Conservation (phyloP, 2,888 invertebrate genomes). For the Pomacea canaliculata region DNA sequence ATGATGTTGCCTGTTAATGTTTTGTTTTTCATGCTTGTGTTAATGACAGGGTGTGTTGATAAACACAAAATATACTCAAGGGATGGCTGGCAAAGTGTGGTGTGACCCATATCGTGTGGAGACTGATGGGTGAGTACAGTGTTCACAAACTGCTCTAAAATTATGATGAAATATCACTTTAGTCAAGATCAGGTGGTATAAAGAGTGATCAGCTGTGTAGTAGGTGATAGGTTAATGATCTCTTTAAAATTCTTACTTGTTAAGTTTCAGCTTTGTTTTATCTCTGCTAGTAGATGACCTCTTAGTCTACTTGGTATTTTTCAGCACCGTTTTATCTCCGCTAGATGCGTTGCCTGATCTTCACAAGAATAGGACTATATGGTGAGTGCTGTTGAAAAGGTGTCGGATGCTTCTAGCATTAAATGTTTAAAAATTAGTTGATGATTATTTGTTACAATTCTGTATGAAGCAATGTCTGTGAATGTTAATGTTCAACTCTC, state of each 20-base stretch:
- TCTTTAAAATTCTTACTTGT: too few relatives aligned
- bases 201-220: too few relatives aligned
- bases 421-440: neutral
- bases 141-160: neutral
- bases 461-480: too few relatives aligned
- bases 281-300: too few relatives aligned
- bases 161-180: too few relatives aligned
- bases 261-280: neutral
- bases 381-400: constrained; percentile 39
- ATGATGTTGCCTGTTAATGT: too few relatives aligned
- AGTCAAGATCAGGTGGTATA: too few relatives aligned
- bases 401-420: neutral
- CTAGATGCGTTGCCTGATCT: constrained; percentile 53
- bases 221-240: too few relatives aligned
- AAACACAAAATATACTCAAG: constrained; percentile 80
- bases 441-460: neutral
- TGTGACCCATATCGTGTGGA: constrained; percentile 78
- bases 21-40: too few relatives aligned
- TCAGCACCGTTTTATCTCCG: constrained; percentile 59
- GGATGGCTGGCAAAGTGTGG: constrained; percentile 86
- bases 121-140: constrained; percentile 59
- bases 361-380: constrained; percentile 57
- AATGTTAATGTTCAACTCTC: too few relatives aligned
- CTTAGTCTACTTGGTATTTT: constrained; percentile 16
- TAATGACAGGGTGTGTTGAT: constrained; percentile 72